Conservation (phyloP, 2,113 vertebrate species). For the Donacobius atricapilla region DNA sequence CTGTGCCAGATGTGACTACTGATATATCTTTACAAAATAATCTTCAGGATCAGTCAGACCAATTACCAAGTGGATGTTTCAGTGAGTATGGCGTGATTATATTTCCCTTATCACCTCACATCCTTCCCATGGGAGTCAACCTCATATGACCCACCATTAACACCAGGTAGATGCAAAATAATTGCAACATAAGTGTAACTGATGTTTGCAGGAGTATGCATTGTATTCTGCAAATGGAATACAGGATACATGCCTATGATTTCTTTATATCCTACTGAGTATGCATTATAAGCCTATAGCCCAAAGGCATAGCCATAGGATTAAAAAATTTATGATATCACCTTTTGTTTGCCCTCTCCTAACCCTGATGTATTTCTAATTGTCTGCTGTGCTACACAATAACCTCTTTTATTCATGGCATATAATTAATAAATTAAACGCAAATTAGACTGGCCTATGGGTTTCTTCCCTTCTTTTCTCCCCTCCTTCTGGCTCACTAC, state of each 20-base stretch:
- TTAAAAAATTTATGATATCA: not conserved
- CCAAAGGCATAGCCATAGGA: not conserved
- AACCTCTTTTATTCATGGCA: not conserved
- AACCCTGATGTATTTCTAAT: not conserved
- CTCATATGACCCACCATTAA: not conserved
- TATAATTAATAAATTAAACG: not conserved
- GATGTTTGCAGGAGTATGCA: not conserved
- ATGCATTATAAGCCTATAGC: not conserved
- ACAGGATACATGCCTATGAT: not conserved
- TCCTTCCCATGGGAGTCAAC: not conserved
- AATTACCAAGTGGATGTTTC: conserved; percentile 14
- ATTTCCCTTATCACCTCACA: not conserved
- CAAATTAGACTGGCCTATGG: not conserved
- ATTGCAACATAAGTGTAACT: not conserved
- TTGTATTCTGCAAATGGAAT: conserved; percentile 4
- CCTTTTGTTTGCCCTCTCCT: not conserved
- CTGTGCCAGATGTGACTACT: not conserved
- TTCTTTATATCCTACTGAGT: not conserved
- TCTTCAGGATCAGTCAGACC: not conserved
- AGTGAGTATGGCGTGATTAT: not conserved
- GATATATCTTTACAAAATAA: not conserved
- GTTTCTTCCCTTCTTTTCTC: fast-evolving
- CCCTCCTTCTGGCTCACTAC: fast-evolving
- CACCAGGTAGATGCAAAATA: not conserved
- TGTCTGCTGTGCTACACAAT: not conserved